Conservation (phyloP, 2,888 invertebrate genomes). For the Danaus chrysippus region DNA sequence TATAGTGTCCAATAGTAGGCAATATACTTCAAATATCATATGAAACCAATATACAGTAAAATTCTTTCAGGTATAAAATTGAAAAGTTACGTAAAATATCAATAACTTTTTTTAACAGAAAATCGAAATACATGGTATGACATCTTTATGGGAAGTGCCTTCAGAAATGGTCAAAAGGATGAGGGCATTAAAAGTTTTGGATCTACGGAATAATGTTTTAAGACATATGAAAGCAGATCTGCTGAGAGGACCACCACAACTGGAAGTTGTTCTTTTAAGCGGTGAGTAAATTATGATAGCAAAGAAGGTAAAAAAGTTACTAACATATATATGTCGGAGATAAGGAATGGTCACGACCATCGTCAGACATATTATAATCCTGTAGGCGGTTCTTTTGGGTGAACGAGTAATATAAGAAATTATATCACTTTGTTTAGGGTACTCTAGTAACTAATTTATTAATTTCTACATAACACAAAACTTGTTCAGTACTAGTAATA, state of each 20-base stretch:
- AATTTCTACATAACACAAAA: constrained; percentile 1
- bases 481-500: constrained; percentile 6
- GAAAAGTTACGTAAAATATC: neutral
- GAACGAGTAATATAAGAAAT: too few relatives aligned
- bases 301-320: neutral
- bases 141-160: constrained; percentile 62
- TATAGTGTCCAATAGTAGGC: too few relatives aligned
- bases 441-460: too few relatives aligned
- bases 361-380: too few relatives aligned
- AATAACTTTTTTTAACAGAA: constrained; percentile 43
- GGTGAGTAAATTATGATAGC: constrained; percentile 57
- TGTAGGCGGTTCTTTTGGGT: too few relatives aligned
- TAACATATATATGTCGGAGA: neutral
- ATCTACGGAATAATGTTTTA: constrained; percentile 76
- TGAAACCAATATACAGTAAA: too few relatives aligned
- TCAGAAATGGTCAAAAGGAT: constrained; percentile 61
- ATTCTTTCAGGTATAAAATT: too few relatives aligned
- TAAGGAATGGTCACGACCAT: too few relatives aligned
- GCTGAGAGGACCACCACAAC: constrained; percentile 53
- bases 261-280: constrained; percentile 68
- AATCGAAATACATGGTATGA: constrained; percentile 53
- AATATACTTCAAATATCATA: too few relatives aligned
- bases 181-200: constrained; percentile 67
- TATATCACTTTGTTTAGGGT: too few relatives aligned
- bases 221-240: constrained; percentile 61